Base-by-base conservation (phyloP, 2,888 invertebrate genomes). In the Camponotus fellah region DNA sequence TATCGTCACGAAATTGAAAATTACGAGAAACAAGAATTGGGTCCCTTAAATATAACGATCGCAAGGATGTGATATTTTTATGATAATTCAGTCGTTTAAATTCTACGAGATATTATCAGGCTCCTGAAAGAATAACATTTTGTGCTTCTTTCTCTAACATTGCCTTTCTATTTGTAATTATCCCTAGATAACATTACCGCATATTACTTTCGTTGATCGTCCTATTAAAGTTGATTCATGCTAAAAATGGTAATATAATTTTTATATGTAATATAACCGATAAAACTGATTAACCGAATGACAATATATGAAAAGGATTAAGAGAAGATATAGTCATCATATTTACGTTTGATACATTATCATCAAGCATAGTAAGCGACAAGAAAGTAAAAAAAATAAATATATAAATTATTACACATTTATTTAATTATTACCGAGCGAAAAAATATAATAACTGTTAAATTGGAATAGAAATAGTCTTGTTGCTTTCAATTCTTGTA, bases 131-230 rank as follows among this genome's bases (percentile, higher is more conserved):
- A 68, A 62, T 43, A 46, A 12, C 32, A 21, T 46, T 14, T 66
- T 32, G 4, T 21, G n/a, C 34, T 46, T 75, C 49, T 68, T 68
- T 17, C 21, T 76, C 12, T 0, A 75, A 75, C 14, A 40, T 43
- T n/a, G 10, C 34, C 9, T n/a, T 74, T 43, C 32, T 65, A 46
- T 43, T 34, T 26, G 14, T 17, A 46, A 10, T 40, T 40, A 58
- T n/a, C n/a, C 3, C 8, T 65, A 74, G 32, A 65, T 40, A 64
- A 74, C 65, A 43, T 40, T n/a, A 74, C 74, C n/a, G 46, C n/a
- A 21, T 69, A 32, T 62, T 62, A 75, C 75, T 75, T 46, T 46
- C 43, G 68, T 75, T 46, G 66, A 43, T 65, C n/a, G 43, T n/a
- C 17, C 43, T 75, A 66, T 66, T 40, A 12, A 74, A 62, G 3